Evolutionary conservation across 1,140 invertebrate species (phyloP), one percentile per base, ranked within the genome.

Genomic region (Berghia stephanieae): DNA sequence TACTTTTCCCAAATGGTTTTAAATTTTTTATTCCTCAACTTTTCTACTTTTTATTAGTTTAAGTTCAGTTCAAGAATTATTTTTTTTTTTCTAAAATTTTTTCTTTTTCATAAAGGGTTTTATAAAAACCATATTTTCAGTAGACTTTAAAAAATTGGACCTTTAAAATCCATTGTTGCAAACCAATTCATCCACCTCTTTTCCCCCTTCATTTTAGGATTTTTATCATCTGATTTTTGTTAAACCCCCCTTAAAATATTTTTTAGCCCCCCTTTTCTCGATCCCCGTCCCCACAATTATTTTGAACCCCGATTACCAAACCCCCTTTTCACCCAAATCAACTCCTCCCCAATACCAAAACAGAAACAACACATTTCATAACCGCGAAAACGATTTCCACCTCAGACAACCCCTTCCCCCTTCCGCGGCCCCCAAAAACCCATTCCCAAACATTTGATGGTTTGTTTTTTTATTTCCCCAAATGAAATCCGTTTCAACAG

Each of bases 371-470:
- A 75, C 79, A 81, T 57, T 78, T 49, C 57, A 74, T 16, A 81
- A 57, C 63, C 42, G 57, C 78, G 46, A 75, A 77, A 79, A 38
- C 63, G 76, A 42, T 71, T 75, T 72, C 78, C 79, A 75, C 79
- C 72, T 78, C 79, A 75, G 43, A 69, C 70, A 67, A 78, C 79
- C 44, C 79, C 80, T 63, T 78, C 75, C 6, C 78, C 75, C 38
- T 69, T n/a, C n/a, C 46, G 57, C 80, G 79, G 21, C 75, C 75
- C 27, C 78, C 80, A 70, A 78, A 75, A 75, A 80, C 77, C 79
- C 74, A 75, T 57, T 80, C 79, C 79, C 79, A 80, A 21, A 80
- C 69, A 44, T 75, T 80, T 27, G n/a, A n/a, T 44, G 34, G 10
- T 68, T 67, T 27, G 55, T 49, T 31, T 71, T 38, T 16, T 8